phyloP scores from a whole-genome alignment of 2,113 vertebrate genomes.

The Nematolebias whitei region DNA sequence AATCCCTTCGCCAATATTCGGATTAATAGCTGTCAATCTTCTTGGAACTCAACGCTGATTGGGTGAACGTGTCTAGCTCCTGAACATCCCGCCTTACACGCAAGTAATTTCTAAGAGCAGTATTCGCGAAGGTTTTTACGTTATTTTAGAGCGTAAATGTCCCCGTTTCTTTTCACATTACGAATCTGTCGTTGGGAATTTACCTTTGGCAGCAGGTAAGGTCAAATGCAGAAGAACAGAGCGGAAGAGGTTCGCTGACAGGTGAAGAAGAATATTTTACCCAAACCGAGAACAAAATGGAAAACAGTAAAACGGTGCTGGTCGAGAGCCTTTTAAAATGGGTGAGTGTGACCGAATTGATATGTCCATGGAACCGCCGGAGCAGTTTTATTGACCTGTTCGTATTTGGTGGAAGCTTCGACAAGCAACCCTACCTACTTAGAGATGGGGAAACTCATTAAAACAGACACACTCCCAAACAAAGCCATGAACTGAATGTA shows the following conservation, averaged over 20 bases:
- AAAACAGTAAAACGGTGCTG: constrained; percentile 70
- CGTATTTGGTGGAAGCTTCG: constrained; percentile 27
- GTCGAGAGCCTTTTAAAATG: constrained; percentile 83
- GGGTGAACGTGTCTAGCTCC: constrained; percentile 46
- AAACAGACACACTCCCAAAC: too few species aligned
- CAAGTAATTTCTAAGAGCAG: constrained; percentile 9
- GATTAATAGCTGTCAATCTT: constrained; percentile 36
- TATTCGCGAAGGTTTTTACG: constrained; percentile 74
- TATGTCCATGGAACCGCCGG: not conserved
- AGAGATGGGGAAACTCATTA: constrained; percentile 7
- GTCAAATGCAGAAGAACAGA: constrained; percentile 69
- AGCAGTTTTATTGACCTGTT: constrained; percentile 60
- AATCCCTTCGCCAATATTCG: constrained; percentile 48
- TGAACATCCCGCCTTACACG: not conserved
- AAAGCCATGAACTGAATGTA: too few species aligned
- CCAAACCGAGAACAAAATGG: constrained; percentile 68
- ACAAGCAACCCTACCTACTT: not conserved
- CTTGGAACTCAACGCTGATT: constrained; percentile 59
- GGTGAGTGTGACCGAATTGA: constrained; percentile 69
- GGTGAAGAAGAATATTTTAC: constrained; percentile 58
- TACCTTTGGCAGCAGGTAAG: constrained; percentile 78
- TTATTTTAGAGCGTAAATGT: constrained; percentile 3
- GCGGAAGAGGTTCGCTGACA: constrained; percentile 72
- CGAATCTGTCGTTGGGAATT: constrained; percentile 39
- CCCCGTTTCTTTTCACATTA: not conserved